Conservation (phyloP, 2,113 vertebrate genomes). For the Ascaphus truei region DNA sequence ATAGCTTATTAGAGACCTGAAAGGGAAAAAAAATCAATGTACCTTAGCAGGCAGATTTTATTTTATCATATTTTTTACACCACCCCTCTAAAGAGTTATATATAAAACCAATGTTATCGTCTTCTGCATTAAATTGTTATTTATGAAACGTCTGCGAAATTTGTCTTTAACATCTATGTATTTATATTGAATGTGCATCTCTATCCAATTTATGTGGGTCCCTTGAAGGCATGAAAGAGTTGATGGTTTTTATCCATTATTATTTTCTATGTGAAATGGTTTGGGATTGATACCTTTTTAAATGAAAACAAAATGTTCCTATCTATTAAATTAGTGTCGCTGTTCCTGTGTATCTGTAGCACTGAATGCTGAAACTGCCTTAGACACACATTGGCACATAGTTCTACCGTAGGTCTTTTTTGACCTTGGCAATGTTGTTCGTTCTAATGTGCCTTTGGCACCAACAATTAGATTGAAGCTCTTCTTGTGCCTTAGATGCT, state of each 20-base stretch:
- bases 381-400: background rate
- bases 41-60: too few species aligned
- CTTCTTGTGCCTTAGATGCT: background rate
- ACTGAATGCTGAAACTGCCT: background rate
- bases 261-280: slow-evolving; percentile 5
- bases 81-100: too few species aligned
- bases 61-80: too few species aligned
- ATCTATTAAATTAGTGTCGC: background rate
- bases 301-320: slow-evolving; percentile 26
- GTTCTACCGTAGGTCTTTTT: background rate
- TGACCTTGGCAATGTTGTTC: background rate
- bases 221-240: background rate
- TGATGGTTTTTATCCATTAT: slow-evolving; percentile 3
- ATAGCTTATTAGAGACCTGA: too few species aligned
- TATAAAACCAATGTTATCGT: too few species aligned
- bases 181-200: background rate
- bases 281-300: slow-evolving; percentile 2
- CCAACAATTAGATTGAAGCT: background rate
- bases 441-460: background rate
- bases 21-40: too few species aligned
- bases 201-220: slow-evolving; percentile 23
- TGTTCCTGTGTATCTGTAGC: background rate
- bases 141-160: slow-evolving; percentile 3
- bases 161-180: slow-evolving; percentile 1
- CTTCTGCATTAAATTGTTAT: background rate